Evolutionary conservation across 2,113 vertebrate genomes (phyloP).

Genomic region (Rafetus swinhoei): DNA sequence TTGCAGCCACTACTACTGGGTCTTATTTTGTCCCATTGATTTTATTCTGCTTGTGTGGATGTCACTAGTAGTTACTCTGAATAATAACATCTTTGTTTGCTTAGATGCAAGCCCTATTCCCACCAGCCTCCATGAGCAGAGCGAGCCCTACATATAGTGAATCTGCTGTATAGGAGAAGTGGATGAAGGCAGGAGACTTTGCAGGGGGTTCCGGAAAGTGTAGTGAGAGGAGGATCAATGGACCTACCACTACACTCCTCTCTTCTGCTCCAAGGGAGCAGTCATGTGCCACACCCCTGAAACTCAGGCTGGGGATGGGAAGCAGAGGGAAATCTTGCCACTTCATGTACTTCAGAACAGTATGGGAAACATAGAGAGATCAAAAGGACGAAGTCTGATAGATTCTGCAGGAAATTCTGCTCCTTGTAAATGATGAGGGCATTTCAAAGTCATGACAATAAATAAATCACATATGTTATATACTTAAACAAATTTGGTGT

Average conservation of each 20-base stretch:
- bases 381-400: not conserved
- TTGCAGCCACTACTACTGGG: fast-evolving
- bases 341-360: not conserved
- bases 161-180: fast-evolving
- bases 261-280: not conserved
- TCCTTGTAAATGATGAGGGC: not conserved
- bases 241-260: not conserved
- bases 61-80: not conserved
- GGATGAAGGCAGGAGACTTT: not conserved
- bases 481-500: not conserved
- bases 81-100: not conserved
- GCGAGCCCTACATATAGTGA: not conserved
- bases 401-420: not conserved
- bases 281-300: not conserved
- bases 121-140: not conserved
- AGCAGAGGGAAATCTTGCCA: not conserved
- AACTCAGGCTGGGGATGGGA: fast-evolving
- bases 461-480: not conserved
- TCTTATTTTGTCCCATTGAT: not conserved
- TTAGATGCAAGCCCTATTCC: not conserved
- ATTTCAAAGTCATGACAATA: not conserved
- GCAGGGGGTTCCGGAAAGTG: not conserved
- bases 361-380: not conserved
- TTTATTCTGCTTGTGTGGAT: not conserved
- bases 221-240: not conserved